Base-by-base conservation (phyloP, 2,888 invertebrate species). In the Agonopterix subpropinquella region DNA sequence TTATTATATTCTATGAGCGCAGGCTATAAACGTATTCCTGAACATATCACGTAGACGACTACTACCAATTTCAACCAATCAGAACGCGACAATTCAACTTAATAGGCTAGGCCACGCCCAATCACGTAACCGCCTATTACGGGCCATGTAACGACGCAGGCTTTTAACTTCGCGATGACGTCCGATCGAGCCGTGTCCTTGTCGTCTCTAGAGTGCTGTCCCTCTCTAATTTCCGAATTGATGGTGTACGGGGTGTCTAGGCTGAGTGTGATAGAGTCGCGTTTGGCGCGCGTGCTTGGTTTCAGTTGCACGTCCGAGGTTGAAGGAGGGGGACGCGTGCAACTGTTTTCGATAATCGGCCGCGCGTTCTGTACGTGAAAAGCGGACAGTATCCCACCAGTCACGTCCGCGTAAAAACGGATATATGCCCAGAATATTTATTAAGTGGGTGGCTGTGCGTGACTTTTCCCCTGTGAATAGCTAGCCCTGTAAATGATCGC, bases 361-460 rank as follows among this genome's bases (percentile, higher is more conserved):
- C 77, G 84, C 86, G 84, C 86, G 86, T 84, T 85, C 86, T 75
- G 84, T 88, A 88, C 88, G 88, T 88, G 88, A 80, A 87, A 80
- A 84, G 81, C 87, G 87, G 87, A 80, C 87, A 86, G 86, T 87
- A 74, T 72, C 71, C 77, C 73, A 77, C 67, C 78, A 75, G 87
- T 87, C 88, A 88, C 88, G 88, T 88, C 79, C 85, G 76, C 86
- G 87, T 85, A 87, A 87, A 88, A 88, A 87, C 86, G 87, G 88
- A 89, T 89, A 89, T 89, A 89, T 88, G 90, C 89, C 89, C 87
- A 84, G 90, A 89, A 90, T 90, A 90, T 90, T 90, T 90, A 90
- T 90, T 85, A 85, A 84, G 87, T 85, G 88, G 85, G 87, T 86
- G 88, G 85, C 68, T 83, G 86, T 84, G 88, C 88, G 87, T 87